phyloP scores from a whole-genome alignment of 2,888 invertebrate species.

The Kuschelorhynchus macadamiae region DNA sequence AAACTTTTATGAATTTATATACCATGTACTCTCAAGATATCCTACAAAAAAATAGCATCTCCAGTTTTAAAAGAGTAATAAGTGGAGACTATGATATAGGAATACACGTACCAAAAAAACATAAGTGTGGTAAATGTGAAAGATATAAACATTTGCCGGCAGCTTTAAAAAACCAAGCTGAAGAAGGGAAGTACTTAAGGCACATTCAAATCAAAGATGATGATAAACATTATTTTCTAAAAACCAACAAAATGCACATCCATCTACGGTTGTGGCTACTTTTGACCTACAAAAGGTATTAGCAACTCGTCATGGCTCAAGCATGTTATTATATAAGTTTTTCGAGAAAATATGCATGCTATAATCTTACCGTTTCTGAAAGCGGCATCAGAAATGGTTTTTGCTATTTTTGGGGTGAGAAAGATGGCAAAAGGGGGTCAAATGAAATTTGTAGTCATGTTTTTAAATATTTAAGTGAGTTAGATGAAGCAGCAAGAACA shows the following conservation, averaged over 20 bases:
- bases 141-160: neutral
- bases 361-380: slow-evolving; percentile 57
- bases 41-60: too few species aligned
- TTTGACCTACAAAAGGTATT: slow-evolving; percentile 54
- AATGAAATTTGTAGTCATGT: slow-evolving; percentile 51
- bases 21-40: too few species aligned
- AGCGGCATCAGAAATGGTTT: slow-evolving; percentile 51
- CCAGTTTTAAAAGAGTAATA: too few species aligned
- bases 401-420: slow-evolving; percentile 31
- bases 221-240: slow-evolving; percentile 15
- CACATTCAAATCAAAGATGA: slow-evolving; percentile 19
- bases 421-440: slow-evolving; percentile 49
- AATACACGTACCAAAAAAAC: too few species aligned
- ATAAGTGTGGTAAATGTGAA: too few species aligned
- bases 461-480: slow-evolving; percentile 51
- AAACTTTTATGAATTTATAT: too few species aligned
- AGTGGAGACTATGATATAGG: too few species aligned
- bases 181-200: slow-evolving; percentile 11
- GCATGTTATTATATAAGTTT: slow-evolving; percentile 54
- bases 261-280: slow-evolving; percentile 34
- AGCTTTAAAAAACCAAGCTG: slow-evolving; percentile 1
- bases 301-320: slow-evolving; percentile 53
- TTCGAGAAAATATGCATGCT: slow-evolving; percentile 55
- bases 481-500: slow-evolving; percentile 23
- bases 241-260: neutral